A percentile compares a stretch with the other conserved stretches of the same genome.
Evolutionary conservation across 2,113 vertebrate species (phyloP).

Genomic region (Malurus cyaneus): DNA sequence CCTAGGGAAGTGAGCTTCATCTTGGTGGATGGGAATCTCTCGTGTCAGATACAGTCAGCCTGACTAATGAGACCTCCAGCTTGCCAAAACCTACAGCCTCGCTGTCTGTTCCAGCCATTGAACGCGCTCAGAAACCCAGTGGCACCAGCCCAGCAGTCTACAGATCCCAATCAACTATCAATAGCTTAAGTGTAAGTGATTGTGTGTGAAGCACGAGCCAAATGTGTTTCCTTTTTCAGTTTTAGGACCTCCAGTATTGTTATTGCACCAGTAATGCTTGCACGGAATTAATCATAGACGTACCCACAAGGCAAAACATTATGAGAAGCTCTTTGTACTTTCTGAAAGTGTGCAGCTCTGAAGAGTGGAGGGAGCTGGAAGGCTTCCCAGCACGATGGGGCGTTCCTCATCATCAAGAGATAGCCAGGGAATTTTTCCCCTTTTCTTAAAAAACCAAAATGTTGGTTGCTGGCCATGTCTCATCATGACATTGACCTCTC

Average conservation of each 20-base stretch:
- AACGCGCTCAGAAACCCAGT: slow-evolving; percentile 68
- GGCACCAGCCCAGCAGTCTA: slow-evolving; percentile 70
- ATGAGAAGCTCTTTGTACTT: slow-evolving; percentile 52
- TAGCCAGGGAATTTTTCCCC: background rate
- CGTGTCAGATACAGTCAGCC: slow-evolving; percentile 76
- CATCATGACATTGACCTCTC: slow-evolving; percentile 30
- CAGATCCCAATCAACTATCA: slow-evolving; percentile 73
- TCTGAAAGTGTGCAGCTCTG: slow-evolving; percentile 30
- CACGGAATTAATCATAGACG: slow-evolving; percentile 67
- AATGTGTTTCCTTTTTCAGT: slow-evolving; percentile 68
- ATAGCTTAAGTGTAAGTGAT: slow-evolving; percentile 77
- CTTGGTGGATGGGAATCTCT: slow-evolving; percentile 74
- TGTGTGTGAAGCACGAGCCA: slow-evolving; percentile 67
- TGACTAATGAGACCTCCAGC: slow-evolving; percentile 75
- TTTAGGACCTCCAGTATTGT: slow-evolving; percentile 68
- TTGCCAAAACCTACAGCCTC: slow-evolving; percentile 74
- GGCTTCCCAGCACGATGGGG: slow-evolving; percentile 25
- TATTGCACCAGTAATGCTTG: slow-evolving; percentile 64
- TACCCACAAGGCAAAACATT: slow-evolving; percentile 61
- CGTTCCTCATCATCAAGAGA: background rate
- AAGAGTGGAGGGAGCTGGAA: slow-evolving; percentile 39
- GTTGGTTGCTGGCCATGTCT: background rate
- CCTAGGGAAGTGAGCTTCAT: slow-evolving; percentile 73
- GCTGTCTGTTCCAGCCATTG: slow-evolving; percentile 73
- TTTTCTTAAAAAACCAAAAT: background rate